A percentile compares a stretch with the other conserved stretches of the same genome.
These are phyloP conservation scores for Karalla daura DNA, from an alignment of 2,797 vertebrate genomes.

Conservation along the genomic window DNA sequence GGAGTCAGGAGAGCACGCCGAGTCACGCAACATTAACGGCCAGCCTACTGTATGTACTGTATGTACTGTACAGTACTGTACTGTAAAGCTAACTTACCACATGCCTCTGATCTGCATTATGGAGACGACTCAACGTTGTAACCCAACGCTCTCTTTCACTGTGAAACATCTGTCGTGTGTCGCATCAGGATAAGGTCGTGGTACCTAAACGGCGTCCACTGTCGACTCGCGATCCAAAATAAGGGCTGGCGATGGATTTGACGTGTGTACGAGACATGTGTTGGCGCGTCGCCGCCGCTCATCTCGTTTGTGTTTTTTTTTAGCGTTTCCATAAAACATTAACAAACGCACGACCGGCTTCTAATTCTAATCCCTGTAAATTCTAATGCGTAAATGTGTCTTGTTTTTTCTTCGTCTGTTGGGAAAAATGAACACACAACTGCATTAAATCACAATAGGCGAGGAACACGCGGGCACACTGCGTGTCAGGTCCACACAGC, in stretches of 20 bases:
- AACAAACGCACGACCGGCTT: not conserved
- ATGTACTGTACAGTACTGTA: too few relatives aligned
- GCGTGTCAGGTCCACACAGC: constrained; percentile 24
- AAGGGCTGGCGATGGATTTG: not conserved
- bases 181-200: constrained; percentile 27
- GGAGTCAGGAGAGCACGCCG: constrained; percentile 31
- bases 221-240: constrained; percentile 4
- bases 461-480: not conserved
- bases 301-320: not conserved
- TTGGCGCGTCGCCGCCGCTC: not conserved
- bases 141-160: not conserved
- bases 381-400: not conserved
- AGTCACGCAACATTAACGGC: constrained; percentile 48
- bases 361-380: not conserved
- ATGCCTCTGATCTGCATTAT: constrained; percentile 22
- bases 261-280: not conserved
- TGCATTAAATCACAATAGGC: not conserved
- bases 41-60: too few relatives aligned
- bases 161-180: constrained; percentile 30
- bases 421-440: not conserved
- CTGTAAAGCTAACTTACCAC: constrained; percentile 29
- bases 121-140: not conserved
- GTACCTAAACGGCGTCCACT: not conserved
- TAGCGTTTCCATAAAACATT: not conserved
- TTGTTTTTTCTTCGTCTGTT: not conserved